phyloP scores from a whole-genome alignment of 2,797 vertebrate species.

The Adrianichthys oophorus region DNA sequence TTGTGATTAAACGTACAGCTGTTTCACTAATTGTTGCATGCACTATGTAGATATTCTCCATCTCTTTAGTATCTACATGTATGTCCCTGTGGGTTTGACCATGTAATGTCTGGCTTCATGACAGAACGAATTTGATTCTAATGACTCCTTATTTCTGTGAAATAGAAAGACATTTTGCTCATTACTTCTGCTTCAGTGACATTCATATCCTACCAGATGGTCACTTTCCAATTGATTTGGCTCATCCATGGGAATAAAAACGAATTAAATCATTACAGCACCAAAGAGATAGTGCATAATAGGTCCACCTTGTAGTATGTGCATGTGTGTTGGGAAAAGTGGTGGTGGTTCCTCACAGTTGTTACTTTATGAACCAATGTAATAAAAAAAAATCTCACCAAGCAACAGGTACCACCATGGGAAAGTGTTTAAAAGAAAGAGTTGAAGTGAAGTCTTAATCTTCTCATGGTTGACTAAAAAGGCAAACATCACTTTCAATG shows the following conservation, averaged over 20 bases:
- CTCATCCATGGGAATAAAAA: constrained; percentile 76
- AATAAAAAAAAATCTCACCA: constrained; percentile 81
- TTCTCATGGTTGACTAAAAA: constrained; percentile 8
- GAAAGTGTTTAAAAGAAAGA: constrained; percentile 31
- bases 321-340: neutral
- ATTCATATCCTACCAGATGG: constrained; percentile 84
- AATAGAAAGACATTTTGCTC: constrained; percentile 80
- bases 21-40: constrained; percentile 5
- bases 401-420: constrained; percentile 76
- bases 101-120: constrained; percentile 31
- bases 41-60: constrained; percentile 2
- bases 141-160: constrained; percentile 71
- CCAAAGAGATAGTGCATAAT: constrained; percentile 80
- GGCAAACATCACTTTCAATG: constrained; percentile 33
- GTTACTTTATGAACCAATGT: constrained; percentile 76
- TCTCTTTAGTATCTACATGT: constrained; percentile 7
- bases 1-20: constrained; percentile 2
- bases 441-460: constrained; percentile 27
- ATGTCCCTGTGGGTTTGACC: constrained; percentile 23
- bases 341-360: constrained; percentile 49
- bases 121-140: constrained; percentile 67
- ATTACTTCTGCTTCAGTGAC: constrained; percentile 82
- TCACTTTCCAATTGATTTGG: constrained; percentile 90
- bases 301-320: constrained; percentile 73
- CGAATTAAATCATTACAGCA: constrained; percentile 83